Percentiles rank a stretch among this genome's conserved stretches.
Evolutionary conservation across 2,888 invertebrate species (phyloP).

Genomic region (Acholoe squamosa): DNA sequence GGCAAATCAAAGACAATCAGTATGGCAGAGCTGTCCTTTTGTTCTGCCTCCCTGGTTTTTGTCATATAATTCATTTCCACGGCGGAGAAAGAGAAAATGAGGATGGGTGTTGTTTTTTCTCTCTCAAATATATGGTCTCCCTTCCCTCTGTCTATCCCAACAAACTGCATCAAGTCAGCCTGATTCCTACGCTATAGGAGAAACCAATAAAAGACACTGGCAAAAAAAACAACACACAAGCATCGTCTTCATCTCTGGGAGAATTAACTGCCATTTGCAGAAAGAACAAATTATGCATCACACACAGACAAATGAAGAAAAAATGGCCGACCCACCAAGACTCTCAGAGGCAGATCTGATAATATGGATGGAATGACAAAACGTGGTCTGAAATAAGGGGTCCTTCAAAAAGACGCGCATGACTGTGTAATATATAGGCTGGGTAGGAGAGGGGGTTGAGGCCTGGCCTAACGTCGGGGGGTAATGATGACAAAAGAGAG

Average conservation of each 20-base stretch:
- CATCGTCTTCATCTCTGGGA: constrained; percentile 35
- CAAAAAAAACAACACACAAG: neutral
- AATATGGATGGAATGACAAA: constrained; percentile 51
- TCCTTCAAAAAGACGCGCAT: constrained; percentile 6
- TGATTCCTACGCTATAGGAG: neutral
- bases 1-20: constrained; percentile 61
- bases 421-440: constrained; percentile 57
- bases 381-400: constrained; percentile 40
- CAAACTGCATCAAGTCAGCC: constrained; percentile 39
- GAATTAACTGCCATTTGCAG: constrained; percentile 62
- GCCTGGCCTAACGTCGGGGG: neutral
- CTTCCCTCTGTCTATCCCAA: neutral
- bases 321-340: neutral
- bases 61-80: constrained; percentile 55
- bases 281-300: constrained; percentile 20
- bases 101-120: neutral
- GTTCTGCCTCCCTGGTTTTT: constrained; percentile 38
- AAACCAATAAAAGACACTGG: neutral
- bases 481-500: constrained; percentile 50
- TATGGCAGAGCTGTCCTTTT: constrained; percentile 51
- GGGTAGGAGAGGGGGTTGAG: neutral
- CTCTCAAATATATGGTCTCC: no score
- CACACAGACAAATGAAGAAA: constrained; percentile 48
- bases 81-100: constrained; percentile 57
- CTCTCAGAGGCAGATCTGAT: neutral